These are phyloP conservation scores for Brachycybe producta DNA, from an alignment of 2,888 invertebrate genomes.

Conservation along the genomic window DNA sequence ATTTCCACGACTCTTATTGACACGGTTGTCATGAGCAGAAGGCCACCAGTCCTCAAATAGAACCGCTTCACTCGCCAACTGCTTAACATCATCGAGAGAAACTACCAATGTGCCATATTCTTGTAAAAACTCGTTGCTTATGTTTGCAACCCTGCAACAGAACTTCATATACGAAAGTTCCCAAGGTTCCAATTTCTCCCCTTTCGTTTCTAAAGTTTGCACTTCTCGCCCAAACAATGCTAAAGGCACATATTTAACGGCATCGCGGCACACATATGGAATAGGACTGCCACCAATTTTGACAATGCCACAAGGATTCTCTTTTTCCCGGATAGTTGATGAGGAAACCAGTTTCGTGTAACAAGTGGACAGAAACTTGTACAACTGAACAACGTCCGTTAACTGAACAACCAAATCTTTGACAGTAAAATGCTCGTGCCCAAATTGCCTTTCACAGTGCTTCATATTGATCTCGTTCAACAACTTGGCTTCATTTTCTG, in stretches of 20 bases:
- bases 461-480: slow-evolving; percentile 83
- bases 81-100: slow-evolving; percentile 75
- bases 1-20: background rate
- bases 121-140: slow-evolving; percentile 55
- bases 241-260: slow-evolving; percentile 69
- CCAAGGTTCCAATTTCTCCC: slow-evolving; percentile 78
- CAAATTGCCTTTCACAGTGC: slow-evolving; percentile 83
- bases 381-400: slow-evolving; percentile 73
- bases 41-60: slow-evolving; percentile 90
- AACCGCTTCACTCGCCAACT: slow-evolving; percentile 78
- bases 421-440: slow-evolving; percentile 69
- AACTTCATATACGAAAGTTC: slow-evolving; percentile 84
- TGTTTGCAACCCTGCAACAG: slow-evolving; percentile 87
- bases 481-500: slow-evolving; percentile 74
- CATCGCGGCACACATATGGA: slow-evolving; percentile 73
- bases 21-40: slow-evolving; percentile 47
- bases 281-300: slow-evolving; percentile 85
- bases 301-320: slow-evolving; percentile 77
- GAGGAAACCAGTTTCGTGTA: slow-evolving; percentile 53
- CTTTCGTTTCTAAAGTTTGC: slow-evolving; percentile 67
- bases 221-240: slow-evolving; percentile 67
- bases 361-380: slow-evolving; percentile 77
- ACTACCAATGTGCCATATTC: slow-evolving; percentile 65
- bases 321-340: slow-evolving; percentile 20
- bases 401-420: slow-evolving; percentile 82